A percentile compares a stretch with the other conserved stretches of the same genome.
These are phyloP conservation scores for Lota lota DNA, from an alignment of 2,113 vertebrate genomes.

Conservation along the genomic window DNA sequence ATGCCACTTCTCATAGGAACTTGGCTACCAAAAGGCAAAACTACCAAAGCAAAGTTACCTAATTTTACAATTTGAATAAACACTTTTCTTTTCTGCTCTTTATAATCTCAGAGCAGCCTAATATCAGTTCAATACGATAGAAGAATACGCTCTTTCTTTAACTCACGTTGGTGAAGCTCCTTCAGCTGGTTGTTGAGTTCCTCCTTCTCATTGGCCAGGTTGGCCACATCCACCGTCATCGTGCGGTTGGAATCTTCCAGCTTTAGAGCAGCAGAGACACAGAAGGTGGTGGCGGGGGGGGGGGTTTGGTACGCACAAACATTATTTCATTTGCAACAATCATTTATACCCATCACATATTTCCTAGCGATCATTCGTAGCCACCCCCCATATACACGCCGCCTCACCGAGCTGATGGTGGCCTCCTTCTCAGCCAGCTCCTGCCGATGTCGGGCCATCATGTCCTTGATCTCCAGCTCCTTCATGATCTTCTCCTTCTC, in stretches of 20 bases:
- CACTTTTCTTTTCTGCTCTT: no score
- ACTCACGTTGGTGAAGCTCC: conserved; percentile 88
- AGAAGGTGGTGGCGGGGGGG: not conserved
- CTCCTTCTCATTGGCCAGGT: conserved; percentile 94
- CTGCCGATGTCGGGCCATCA: conserved; percentile 91
- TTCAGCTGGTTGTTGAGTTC: conserved; percentile 95
- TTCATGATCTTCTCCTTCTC: conserved; percentile 99
- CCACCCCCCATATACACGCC: not conserved
- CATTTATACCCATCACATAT: no score
- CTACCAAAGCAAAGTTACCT: no score
- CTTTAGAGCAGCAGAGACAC: conserved; percentile 53
- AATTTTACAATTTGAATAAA: no score
- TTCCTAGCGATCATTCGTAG: no score
- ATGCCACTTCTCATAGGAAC: no score
- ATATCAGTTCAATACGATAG: no score
- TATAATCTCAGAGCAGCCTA: no score
- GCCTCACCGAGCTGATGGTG: conserved; percentile 89
- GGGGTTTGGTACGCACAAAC: not conserved
- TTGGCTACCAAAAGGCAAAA: no score
- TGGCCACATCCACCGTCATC: conserved; percentile 90
- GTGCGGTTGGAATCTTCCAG: conserved; percentile 95
- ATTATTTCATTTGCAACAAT: no score
- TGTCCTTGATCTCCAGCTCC: conserved; percentile 95
- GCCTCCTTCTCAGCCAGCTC: conserved; percentile 91
- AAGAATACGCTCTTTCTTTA: no score